Conservation (phyloP, 2,888 invertebrate genomes). For the Parnassius apollo region DNA sequence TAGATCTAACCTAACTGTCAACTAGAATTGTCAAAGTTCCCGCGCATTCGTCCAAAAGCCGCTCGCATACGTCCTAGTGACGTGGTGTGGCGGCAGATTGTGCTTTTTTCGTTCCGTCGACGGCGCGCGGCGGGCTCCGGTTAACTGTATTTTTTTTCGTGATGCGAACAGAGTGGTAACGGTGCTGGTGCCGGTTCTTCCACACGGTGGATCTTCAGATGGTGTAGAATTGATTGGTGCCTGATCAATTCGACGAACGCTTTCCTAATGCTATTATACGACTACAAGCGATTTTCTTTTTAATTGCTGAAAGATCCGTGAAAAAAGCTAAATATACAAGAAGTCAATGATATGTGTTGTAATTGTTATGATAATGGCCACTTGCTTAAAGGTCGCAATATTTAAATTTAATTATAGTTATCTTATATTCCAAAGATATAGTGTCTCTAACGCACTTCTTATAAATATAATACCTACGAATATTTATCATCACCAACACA, state of each 20-base stretch:
- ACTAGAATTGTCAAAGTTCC: constrained; percentile 55
- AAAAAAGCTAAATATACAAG: not conserved
- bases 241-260: constrained; percentile 44
- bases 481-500: too few relatives aligned
- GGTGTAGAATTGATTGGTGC: constrained; percentile 47
- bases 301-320: not conserved
- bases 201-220: constrained; percentile 50
- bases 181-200: constrained; percentile 66
- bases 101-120: constrained; percentile 71
- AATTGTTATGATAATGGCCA: too few relatives aligned
- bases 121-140: constrained; percentile 51
- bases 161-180: constrained; percentile 64
- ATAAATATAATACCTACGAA: too few relatives aligned
- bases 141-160: constrained; percentile 79
- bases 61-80: constrained; percentile 66
- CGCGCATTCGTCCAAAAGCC: constrained; percentile 39
- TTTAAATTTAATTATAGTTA: too few relatives aligned
- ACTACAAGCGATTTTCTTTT: constrained; percentile 8
- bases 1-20: constrained; percentile 30
- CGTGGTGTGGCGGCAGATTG: constrained; percentile 60
- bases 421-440: too few relatives aligned
- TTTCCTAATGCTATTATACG: constrained; percentile 30
- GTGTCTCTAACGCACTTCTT: too few relatives aligned
- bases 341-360: not conserved
- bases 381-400: too few relatives aligned